Evolutionary conservation across 2,113 vertebrate species (phyloP).

Genomic region (Chitala chitala): DNA sequence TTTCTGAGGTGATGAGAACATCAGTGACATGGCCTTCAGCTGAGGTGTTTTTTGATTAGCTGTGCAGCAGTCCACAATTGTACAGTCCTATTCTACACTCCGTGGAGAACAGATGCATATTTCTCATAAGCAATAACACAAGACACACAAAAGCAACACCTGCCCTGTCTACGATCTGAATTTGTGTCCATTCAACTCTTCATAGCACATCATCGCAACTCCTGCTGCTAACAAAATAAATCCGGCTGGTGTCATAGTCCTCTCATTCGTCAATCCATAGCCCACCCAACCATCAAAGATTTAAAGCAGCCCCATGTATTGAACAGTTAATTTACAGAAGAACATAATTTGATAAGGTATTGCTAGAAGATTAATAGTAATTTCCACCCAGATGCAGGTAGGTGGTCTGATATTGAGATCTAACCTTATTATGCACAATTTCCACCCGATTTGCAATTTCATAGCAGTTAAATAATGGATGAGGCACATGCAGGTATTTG

Average conservation of each 20-base stretch:
- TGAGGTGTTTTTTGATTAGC: background rate
- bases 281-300: background rate
- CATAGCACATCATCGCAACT: background rate
- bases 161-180: too few relatives aligned
- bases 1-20: background rate
- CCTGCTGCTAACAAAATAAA: background rate
- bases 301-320: background rate
- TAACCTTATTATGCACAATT: background rate
- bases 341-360: background rate
- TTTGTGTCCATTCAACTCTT: too few relatives aligned
- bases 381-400: background rate
- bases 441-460: slow-evolving; percentile 3
- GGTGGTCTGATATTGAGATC: background rate
- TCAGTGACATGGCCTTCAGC: background rate
- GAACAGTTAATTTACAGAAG: background rate
- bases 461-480: slow-evolving; percentile 14
- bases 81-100: too few relatives aligned
- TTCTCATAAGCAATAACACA: too few relatives aligned
- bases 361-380: background rate
- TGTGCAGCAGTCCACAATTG: too few relatives aligned
- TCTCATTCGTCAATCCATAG: background rate
- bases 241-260: background rate
- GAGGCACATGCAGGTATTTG: slow-evolving; percentile 2
- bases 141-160: too few relatives aligned
- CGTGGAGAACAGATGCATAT: too few relatives aligned